phyloP scores from a whole-genome alignment of 2,797 vertebrate species.

The Danio kyathit region DNA sequence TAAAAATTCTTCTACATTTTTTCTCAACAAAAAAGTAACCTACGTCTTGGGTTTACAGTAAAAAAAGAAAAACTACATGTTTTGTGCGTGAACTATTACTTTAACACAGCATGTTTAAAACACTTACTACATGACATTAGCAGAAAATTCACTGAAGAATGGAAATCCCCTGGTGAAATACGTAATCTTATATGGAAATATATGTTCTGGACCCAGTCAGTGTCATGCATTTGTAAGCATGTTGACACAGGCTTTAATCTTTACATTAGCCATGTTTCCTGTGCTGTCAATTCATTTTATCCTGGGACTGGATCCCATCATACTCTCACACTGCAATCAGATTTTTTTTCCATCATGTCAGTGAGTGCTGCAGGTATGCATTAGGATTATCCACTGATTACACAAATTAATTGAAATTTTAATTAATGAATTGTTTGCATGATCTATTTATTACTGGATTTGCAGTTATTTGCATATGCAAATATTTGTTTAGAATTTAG shows the following conservation, averaged over 20 bases:
- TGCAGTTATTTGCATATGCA: too few species aligned
- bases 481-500: too few species aligned
- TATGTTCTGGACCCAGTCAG: conserved; percentile 53
- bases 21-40: too few species aligned
- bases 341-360: background rate
- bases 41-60: too few species aligned
- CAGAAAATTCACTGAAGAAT: background rate
- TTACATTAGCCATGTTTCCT: conserved; percentile 39
- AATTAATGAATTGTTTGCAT: background rate
- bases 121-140: background rate
- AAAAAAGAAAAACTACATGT: too few species aligned
- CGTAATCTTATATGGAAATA: conserved; percentile 39
- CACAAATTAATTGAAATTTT: fast-evolving
- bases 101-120: background rate
- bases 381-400: background rate
- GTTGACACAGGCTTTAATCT: conserved; percentile 45
- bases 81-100: too few species aligned
- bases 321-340: background rate
- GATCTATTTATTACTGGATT: background rate
- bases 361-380: background rate
- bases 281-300: conserved; percentile 36
- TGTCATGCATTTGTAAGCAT: conserved; percentile 43
- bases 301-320: conserved; percentile 21
- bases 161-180: background rate
- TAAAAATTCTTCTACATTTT: too few species aligned